Evolutionary conservation across 1,140 invertebrate species (phyloP).

Genomic region (Nephotettix cincticeps): DNA sequence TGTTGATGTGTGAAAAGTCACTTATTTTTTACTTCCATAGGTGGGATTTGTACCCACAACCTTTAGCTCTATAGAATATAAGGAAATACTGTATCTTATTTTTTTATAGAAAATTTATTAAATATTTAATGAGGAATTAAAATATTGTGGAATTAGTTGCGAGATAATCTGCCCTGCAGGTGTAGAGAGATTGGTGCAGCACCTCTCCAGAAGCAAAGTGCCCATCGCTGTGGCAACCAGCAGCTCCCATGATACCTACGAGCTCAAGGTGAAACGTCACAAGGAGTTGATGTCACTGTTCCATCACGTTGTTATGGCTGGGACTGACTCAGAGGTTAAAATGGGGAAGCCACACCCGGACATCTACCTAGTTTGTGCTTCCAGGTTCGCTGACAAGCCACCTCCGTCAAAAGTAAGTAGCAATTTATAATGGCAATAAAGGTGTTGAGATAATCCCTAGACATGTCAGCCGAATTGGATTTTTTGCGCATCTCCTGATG

Average conservation of each 20-base stretch:
- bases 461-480: no score
- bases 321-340: conserved; percentile 83
- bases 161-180: conserved; percentile 60
- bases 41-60: no score
- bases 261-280: conserved; percentile 74
- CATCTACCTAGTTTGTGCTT: conserved; percentile 84
- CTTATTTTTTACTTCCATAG: no score
- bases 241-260: conserved; percentile 70
- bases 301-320: conserved; percentile 79
- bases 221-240: conserved; percentile 89
- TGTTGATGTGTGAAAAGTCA: no score
- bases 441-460: no score
- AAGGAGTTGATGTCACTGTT: conserved; percentile 69
- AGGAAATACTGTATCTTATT: no score
- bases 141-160: no score
- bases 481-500: no score
- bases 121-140: no score
- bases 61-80: no score
- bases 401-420: conserved; percentile 63
- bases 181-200: conserved; percentile 74
- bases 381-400: conserved; percentile 73
- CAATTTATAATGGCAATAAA: no score
- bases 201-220: conserved; percentile 73
- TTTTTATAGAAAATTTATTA: no score
- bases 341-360: conserved; percentile 91